Base-by-base conservation (phyloP, 2,888 invertebrate species). In the Xylota segnis region DNA sequence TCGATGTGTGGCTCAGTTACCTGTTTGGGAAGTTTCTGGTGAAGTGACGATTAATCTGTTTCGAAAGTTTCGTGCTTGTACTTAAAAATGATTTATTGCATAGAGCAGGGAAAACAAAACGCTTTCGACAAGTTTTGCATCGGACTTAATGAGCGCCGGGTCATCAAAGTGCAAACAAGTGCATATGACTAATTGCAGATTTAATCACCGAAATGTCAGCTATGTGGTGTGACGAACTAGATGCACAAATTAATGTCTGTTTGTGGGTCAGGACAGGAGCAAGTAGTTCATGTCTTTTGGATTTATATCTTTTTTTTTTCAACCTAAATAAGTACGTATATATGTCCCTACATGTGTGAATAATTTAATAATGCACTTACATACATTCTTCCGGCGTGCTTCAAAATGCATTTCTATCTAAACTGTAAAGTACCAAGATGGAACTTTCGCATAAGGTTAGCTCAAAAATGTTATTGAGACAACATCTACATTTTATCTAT, bases 21-120 rank as follows among this genome's bases (percentile, higher is more conserved):
- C 66, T 70, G 63, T 75, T 75, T 72, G 40, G 14, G 12, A 47
- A 7, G 40, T 78, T 83, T 76, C 79, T 76, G 45, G 9, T 23
- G 66, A 82, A 86, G 82, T 86, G 82, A 56, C 76, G 47, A 63
- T 66, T 77, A 82, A 82, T 77, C 76, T 75, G 79, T 79, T 72
- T 81, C 27, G 71, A 79, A 79, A 79, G 79, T 79, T 71, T 59
- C 40, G 16, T 74, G 63, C 59, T 66, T 75, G 75, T 61, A 71
- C 59, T 71, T 58, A 47, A 84, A 84, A 79, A 84, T 84, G 70
- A 84, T 84, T 84, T 61, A 79, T 75, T 79, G 70, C 71, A 58
- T 75, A 58, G 74, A 61, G 32, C 27, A 45, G 27, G 37, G 37
- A 61, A 47, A 61, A 27, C 45, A 68, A 74, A 83, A 68, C 6